Evolutionary conservation across 2,888 invertebrate species (phyloP).

Genomic region (Apeira syringaria): DNA sequence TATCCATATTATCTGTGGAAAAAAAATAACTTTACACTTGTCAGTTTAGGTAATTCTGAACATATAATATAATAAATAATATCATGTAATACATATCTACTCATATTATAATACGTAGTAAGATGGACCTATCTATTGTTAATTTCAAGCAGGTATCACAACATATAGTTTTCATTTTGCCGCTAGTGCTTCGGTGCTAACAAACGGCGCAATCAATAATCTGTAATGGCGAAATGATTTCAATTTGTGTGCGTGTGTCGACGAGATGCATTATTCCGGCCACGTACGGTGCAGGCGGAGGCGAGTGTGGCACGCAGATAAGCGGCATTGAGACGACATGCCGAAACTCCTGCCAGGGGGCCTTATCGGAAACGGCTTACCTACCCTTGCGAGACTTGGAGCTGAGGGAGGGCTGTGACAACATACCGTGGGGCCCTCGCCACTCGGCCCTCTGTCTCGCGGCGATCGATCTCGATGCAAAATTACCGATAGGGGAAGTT

Average conservation of each 20-base stretch:
- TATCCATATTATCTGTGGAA: too few relatives aligned
- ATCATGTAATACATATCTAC: too few relatives aligned
- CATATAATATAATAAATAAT: too few relatives aligned
- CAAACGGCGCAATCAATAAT: slow-evolving; percentile 50
- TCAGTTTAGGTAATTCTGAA: too few relatives aligned
- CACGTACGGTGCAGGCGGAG: slow-evolving; percentile 72
- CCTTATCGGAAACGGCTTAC: slow-evolving; percentile 84
- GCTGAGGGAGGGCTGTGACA: slow-evolving; percentile 47
- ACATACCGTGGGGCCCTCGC: slow-evolving; percentile 38
- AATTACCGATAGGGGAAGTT: slow-evolving; percentile 67
- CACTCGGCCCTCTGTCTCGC: slow-evolving; percentile 48
- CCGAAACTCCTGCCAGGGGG: slow-evolving; percentile 59
- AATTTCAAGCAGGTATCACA: too few relatives aligned
- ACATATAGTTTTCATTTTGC: too few relatives aligned
- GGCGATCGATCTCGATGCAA: slow-evolving; percentile 80
- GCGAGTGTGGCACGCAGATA: slow-evolving; percentile 76
- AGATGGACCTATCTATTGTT: too few relatives aligned
- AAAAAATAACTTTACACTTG: too few relatives aligned
- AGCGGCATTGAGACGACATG: slow-evolving; percentile 60
- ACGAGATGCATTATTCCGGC: slow-evolving; percentile 71
- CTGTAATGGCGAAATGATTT: slow-evolving; percentile 71
- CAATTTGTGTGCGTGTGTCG: slow-evolving; percentile 61
- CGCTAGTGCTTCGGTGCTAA: too few relatives aligned
- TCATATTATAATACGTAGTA: too few relatives aligned
- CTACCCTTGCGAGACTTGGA: slow-evolving; percentile 81